These are phyloP conservation scores for Xyrichtys novacula DNA, from an alignment of 2,797 vertebrate genomes.

Conservation along the genomic window DNA sequence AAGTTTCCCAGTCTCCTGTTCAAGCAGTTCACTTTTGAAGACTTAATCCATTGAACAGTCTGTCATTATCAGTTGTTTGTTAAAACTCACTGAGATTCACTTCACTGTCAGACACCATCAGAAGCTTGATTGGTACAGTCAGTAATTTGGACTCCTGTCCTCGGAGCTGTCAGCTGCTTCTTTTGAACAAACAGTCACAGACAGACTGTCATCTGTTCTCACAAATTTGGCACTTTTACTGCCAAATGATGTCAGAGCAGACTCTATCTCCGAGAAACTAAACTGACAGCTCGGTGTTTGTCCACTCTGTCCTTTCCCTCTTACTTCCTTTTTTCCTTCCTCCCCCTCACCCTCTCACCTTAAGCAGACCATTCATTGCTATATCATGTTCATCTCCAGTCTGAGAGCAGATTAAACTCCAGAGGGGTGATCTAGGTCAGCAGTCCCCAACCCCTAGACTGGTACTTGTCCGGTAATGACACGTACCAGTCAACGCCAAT, in stretches of 20 bases:
- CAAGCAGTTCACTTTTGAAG: conserved; percentile 6
- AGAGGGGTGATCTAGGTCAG: too few relatives aligned
- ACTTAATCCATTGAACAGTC: conserved; percentile 46
- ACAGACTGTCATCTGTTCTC: conserved; percentile 66
- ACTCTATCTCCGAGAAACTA: conserved; percentile 53
- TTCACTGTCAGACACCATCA: conserved; percentile 49
- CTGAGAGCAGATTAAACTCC: too few relatives aligned
- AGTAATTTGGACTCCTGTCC: conserved; percentile 60
- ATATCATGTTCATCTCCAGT: too few relatives aligned
- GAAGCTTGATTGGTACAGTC: conserved; percentile 60
- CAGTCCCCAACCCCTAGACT: too few relatives aligned
- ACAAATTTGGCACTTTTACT: conserved; percentile 65
- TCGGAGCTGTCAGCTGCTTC: conserved; percentile 42
- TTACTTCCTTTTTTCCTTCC: too few relatives aligned
- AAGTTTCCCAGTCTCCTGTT: too few relatives aligned
- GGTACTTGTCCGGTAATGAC: too few relatives aligned
- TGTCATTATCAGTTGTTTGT: conserved; percentile 37
- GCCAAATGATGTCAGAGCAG: conserved; percentile 61
- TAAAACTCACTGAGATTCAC: conserved; percentile 48
- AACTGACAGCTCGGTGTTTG: conserved; percentile 69
- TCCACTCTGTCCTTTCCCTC: conserved; percentile 44
- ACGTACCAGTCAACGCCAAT: too few relatives aligned
- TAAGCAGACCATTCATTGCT: too few relatives aligned
- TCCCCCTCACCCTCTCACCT: too few relatives aligned
- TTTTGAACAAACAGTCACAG: conserved; percentile 51